Percentiles rank a stretch among this genome's conserved stretches.
These are phyloP conservation scores for Drosophila paulistorum DNA, from an alignment of 1,140 invertebrate species.

Conservation along the genomic window DNA sequence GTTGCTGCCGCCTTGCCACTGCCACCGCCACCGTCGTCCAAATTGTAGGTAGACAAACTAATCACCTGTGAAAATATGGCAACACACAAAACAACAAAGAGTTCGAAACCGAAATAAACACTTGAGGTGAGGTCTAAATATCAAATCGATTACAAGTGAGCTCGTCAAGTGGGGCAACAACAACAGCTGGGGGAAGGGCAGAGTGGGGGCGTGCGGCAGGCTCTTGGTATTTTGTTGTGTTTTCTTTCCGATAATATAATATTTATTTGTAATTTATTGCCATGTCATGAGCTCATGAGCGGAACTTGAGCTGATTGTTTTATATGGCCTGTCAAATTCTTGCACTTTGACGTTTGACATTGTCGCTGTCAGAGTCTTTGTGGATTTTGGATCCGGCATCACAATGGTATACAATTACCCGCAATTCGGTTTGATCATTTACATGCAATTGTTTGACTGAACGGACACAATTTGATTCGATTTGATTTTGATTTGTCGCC, in stretches of 20 bases:
- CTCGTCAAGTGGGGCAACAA: slow-evolving; percentile 37
- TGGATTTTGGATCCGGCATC: slow-evolving; percentile 4
- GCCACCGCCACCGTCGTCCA: slow-evolving; percentile 37
- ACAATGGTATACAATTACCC: slow-evolving; percentile 65
- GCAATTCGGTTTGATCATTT: slow-evolving; percentile 58
- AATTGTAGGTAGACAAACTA: slow-evolving; percentile 39
- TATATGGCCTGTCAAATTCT: slow-evolving; percentile 69
- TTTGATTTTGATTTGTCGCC: slow-evolving; percentile 46
- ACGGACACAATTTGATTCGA: slow-evolving; percentile 1
- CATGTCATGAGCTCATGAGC: slow-evolving; percentile 54
- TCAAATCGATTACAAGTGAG: slow-evolving; percentile 61
- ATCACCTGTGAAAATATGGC: slow-evolving; percentile 71
- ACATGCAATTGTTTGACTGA: slow-evolving; percentile 41
- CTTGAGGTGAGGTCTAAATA: slow-evolving; percentile 66
- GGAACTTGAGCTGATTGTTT: slow-evolving; percentile 55
- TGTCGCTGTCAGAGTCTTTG: slow-evolving; percentile 26
- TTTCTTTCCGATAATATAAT: slow-evolving; percentile 37
- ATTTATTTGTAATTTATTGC: slow-evolving; percentile 56
- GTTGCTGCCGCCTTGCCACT: slow-evolving; percentile 6
- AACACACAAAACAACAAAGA: slow-evolving; percentile 26
- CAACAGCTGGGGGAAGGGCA: background rate
- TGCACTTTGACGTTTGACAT: slow-evolving; percentile 74
- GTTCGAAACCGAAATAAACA: slow-evolving; percentile 48
- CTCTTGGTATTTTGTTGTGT: background rate
- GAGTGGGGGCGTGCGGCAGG: background rate